These are phyloP conservation scores for Habrosyne pyritoides DNA, from an alignment of 2,888 invertebrate genomes.

Conservation along the genomic window DNA sequence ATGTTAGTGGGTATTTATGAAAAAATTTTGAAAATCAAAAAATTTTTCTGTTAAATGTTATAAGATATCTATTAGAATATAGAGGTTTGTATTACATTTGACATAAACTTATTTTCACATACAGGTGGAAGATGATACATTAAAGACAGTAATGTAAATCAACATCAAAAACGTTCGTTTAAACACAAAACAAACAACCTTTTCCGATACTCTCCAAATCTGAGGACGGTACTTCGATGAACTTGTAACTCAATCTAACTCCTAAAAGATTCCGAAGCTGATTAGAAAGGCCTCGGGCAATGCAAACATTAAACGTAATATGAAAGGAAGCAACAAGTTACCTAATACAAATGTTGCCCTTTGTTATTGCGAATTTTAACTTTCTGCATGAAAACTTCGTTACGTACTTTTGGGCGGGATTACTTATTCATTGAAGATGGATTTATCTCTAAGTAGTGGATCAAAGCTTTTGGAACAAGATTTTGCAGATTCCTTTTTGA, in stretches of 20 bases:
- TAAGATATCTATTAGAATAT: too few relatives aligned
- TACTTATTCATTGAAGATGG: constrained; percentile 28
- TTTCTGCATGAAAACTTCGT: constrained; percentile 13
- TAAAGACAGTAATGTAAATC: background rate
- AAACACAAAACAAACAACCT: constrained; percentile 32
- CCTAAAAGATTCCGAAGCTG: constrained; percentile 56
- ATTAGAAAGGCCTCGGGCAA: constrained; percentile 49
- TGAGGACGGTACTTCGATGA: constrained; percentile 38
- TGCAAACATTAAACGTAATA: constrained; percentile 43
- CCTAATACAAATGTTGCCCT: constrained; percentile 34
- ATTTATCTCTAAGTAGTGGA: constrained; percentile 21
- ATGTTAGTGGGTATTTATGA: too few relatives aligned
- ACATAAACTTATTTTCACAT: background rate
- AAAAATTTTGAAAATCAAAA: too few relatives aligned
- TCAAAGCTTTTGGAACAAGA: constrained; percentile 24
- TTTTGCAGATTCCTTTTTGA: constrained; percentile 18
- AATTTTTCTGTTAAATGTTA: too few relatives aligned
- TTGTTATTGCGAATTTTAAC: constrained; percentile 35
- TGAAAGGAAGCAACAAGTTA: constrained; percentile 55
- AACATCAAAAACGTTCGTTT: constrained; percentile 24
- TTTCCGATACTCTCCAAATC: constrained; percentile 31
- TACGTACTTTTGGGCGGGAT: constrained; percentile 21
- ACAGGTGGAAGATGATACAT: background rate
- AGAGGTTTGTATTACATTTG: too few relatives aligned
- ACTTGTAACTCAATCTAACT: constrained; percentile 65